phyloP scores from a whole-genome alignment of 1,140 invertebrate genomes.

The Drosophila orena region DNA sequence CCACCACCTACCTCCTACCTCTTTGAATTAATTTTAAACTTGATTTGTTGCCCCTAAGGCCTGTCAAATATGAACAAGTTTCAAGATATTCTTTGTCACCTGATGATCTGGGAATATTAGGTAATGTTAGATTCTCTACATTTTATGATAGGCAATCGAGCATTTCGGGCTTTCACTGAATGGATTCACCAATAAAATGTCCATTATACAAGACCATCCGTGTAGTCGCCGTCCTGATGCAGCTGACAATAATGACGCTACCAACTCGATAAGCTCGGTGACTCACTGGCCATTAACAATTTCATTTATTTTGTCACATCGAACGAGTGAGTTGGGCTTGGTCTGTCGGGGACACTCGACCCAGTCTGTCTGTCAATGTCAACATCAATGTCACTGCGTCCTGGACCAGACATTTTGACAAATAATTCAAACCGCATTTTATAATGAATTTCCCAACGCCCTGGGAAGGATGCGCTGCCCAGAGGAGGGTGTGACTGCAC shows the following conservation, averaged over 20 bases:
- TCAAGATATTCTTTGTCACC: no score
- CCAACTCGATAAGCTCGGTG: conserved; percentile 4
- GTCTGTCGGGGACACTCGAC: conserved; percentile 21
- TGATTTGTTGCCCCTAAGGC: no score
- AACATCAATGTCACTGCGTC: conserved; percentile 71
- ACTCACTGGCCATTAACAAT: conserved; percentile 70
- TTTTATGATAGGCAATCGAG: no score
- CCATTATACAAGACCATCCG: conserved; percentile 48
- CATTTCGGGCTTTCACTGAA: no score
- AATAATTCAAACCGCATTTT: conserved; percentile 78
- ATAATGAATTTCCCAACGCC: conserved; percentile 66
- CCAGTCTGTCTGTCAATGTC: conserved; percentile 69
- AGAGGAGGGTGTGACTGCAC: conserved; percentile 28
- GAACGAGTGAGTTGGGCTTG: conserved; percentile 21
- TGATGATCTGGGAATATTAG: no score
- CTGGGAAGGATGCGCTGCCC: not conserved
- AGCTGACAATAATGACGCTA: conserved; percentile 9
- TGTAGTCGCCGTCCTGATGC: conserved; percentile 16
- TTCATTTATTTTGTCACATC: conserved; percentile 71
- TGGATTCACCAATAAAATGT: conserved; percentile 7
- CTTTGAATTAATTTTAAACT: no score
- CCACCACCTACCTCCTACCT: no score
- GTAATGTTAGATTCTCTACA: no score
- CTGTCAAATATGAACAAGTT: no score
- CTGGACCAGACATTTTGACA: conserved; percentile 63